phyloP scores from a whole-genome alignment of 2,888 invertebrate species.

The Acronicta psi region DNA sequence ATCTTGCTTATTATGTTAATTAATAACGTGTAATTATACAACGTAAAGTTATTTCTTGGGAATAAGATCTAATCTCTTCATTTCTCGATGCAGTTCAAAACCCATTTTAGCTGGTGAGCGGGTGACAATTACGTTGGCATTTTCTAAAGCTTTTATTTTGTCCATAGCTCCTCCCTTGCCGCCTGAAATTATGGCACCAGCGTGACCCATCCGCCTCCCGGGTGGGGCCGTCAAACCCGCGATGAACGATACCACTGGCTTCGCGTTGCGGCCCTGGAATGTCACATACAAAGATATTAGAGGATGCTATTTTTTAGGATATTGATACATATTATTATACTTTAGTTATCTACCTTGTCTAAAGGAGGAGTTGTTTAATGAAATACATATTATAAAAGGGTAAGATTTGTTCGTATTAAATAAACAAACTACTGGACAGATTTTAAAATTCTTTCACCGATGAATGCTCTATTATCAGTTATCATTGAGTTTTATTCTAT shows the following conservation, averaged over 20 bases:
- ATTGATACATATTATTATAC: too few relatives aligned
- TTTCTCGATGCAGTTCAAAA: conserved; percentile 95
- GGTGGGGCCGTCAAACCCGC: conserved; percentile 99
- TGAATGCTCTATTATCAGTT: too few relatives aligned
- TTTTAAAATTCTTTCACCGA: too few relatives aligned
- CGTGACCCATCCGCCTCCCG: conserved; percentile 99
- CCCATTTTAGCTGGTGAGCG: conserved; percentile 99
- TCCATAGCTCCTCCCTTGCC: conserved; percentile 99
- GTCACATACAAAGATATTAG: conserved; percentile 29
- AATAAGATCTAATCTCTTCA: conserved; percentile 93
- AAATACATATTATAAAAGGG: too few relatives aligned
- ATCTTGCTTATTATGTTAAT: conserved; percentile 50
- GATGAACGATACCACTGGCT: conserved; percentile 99
- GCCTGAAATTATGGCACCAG: conserved; percentile 99
- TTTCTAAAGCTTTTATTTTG: conserved; percentile 98
- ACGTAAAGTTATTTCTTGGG: conserved; percentile 71
- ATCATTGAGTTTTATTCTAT: too few relatives aligned
- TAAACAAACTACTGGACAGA: too few relatives aligned
- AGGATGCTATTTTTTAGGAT: too few relatives aligned
- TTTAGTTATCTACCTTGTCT: neutral
- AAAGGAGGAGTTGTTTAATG: neutral
- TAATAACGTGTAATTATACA: conserved; percentile 37
- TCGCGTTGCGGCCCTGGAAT: conserved; percentile 94
- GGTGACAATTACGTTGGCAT: conserved; percentile 97
- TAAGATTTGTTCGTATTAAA: too few relatives aligned